These are phyloP conservation scores for Ceyx margarethae DNA, from an alignment of 2,113 vertebrate species.

Conservation along the genomic window DNA sequence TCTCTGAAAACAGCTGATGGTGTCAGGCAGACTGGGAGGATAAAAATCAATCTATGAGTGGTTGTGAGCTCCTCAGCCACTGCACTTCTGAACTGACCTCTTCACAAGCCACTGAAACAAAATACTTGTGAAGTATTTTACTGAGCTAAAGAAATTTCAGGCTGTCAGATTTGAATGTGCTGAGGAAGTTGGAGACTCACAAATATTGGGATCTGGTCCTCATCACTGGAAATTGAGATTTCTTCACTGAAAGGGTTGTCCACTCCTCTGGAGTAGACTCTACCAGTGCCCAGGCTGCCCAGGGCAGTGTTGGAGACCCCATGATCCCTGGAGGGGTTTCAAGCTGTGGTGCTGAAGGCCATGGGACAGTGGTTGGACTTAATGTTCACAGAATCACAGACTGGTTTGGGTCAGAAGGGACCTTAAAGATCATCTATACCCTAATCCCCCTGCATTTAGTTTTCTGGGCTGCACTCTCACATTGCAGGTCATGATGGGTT, in stretches of 20 bases:
- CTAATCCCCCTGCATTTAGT: too few relatives aligned
- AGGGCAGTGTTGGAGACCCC: too few relatives aligned
- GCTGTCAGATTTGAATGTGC: neutral
- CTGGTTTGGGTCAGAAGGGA: too few relatives aligned
- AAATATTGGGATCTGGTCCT: neutral
- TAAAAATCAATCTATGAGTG: neutral
- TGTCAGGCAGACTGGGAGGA: neutral
- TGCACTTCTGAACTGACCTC: neutral
- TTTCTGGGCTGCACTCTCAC: too few relatives aligned
- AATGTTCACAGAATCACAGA: too few relatives aligned
- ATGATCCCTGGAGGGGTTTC: too few relatives aligned
- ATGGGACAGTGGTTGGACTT: neutral
- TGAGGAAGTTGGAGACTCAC: neutral
- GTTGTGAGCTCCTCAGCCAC: neutral
- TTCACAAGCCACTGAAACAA: neutral
- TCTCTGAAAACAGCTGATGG: neutral
- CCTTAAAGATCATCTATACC: too few relatives aligned
- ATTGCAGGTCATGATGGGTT: too few relatives aligned
- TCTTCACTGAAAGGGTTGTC: neutral
- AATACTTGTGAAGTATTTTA: neutral
- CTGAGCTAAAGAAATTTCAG: neutral
- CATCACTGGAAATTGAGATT: neutral
- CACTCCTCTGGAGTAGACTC: too few relatives aligned
- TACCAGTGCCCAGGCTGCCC: too few relatives aligned
- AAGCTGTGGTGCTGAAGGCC: neutral